These are phyloP conservation scores for Galagoides demidoff DNA, from an alignment of 2,797 vertebrate species.

Conservation along the genomic window DNA sequence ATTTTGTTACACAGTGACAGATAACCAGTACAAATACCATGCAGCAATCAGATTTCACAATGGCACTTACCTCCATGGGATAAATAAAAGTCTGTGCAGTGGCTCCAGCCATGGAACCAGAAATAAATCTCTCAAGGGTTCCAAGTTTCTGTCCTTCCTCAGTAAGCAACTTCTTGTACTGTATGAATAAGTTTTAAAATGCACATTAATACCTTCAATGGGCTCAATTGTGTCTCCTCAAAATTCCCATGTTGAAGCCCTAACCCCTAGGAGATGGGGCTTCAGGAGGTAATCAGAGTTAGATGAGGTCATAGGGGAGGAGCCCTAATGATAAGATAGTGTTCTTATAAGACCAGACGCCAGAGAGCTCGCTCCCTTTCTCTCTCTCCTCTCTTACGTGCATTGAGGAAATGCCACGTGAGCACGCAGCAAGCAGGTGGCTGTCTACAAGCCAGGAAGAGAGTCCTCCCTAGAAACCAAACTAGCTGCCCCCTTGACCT, in stretches of 20 bases:
- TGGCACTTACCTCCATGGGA: conserved; percentile 94
- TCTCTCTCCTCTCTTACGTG: accelerated
- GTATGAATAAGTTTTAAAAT: conserved; percentile 65
- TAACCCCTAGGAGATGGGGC: not conserved
- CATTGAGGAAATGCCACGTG: not conserved
- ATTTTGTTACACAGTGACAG: not conserved
- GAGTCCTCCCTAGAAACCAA: not conserved
- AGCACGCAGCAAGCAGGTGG: not conserved
- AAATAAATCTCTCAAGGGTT: conserved; percentile 93
- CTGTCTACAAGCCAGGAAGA: not conserved
- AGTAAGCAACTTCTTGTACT: conserved; percentile 95
- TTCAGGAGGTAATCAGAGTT: not conserved
- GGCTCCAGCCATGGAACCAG: conserved; percentile 96
- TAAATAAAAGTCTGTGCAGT: conserved; percentile 97
- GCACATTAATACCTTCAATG: not conserved
- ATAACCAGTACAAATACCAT: not conserved
- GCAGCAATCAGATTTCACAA: not conserved
- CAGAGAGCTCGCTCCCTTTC: not conserved
- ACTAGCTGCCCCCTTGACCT: not conserved
- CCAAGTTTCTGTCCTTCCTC: conserved; percentile 92
- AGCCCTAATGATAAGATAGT: not conserved
- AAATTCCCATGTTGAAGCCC: not conserved
- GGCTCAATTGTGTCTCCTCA: not conserved
- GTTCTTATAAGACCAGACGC: not conserved
- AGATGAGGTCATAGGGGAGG: not conserved